Conservation (phyloP, 2,113 vertebrate genomes). For the Mellivora capensis region DNA sequence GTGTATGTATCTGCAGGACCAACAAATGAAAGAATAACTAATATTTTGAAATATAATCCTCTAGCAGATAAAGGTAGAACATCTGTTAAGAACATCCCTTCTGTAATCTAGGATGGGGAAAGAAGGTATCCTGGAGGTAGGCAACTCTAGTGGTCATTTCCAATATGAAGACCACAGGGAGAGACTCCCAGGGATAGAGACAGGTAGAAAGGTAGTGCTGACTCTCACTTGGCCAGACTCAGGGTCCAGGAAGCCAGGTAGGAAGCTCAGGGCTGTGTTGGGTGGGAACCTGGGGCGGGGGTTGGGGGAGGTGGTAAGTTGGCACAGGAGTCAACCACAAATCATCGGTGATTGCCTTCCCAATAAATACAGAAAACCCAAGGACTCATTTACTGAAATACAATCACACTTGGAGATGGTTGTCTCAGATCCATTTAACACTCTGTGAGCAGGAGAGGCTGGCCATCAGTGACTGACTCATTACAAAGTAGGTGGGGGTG, state of each 20-base stretch:
- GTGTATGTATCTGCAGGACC: not conserved
- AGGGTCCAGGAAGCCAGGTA: no score
- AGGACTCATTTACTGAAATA: not conserved
- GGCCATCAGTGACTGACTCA: not conserved
- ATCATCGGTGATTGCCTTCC: not conserved
- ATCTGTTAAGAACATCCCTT: not conserved
- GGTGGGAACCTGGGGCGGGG: not conserved
- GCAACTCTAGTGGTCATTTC: not conserved
- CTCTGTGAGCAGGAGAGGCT: not conserved
- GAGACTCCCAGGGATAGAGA: not conserved
- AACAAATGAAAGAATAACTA: not conserved
- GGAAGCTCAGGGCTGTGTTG: not conserved
- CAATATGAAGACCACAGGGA: not conserved
- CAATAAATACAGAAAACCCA: not conserved
- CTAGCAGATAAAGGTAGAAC: not conserved
- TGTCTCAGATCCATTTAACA: not conserved
- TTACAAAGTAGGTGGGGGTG: not conserved
- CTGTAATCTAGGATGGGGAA: not conserved
- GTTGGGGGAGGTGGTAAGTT: not conserved
- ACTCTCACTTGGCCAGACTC: not conserved
- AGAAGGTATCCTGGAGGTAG: not conserved
- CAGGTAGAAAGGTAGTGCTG: not conserved
- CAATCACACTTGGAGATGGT: not conserved
- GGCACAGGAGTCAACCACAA: not conserved
- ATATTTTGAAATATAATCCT: not conserved